phyloP scores from a whole-genome alignment of 2,888 invertebrate genomes.

The Melinaea marsaeus region DNA sequence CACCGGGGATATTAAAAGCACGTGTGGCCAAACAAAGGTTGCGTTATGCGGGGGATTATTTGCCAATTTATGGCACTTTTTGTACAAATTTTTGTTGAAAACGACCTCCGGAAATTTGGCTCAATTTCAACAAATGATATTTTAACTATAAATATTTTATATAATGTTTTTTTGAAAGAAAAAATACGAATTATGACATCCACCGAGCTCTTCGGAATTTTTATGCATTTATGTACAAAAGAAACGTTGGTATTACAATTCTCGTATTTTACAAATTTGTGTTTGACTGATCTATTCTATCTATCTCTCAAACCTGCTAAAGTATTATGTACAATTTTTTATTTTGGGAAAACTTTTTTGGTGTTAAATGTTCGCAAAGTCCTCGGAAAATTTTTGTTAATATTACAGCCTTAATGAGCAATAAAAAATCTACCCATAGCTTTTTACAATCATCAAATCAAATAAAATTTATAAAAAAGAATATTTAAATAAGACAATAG shows the following conservation, averaged over 20 bases:
- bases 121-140: constrained; percentile 76
- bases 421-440: no score
- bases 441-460: no score
- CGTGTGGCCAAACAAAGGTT: constrained; percentile 79
- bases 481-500: no score
- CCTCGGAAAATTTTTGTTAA: no score
- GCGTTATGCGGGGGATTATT: constrained; percentile 78
- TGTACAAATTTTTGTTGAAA: constrained; percentile 71
- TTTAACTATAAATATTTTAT: constrained; percentile 72
- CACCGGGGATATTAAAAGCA: constrained; percentile 73
- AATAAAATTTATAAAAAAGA: no score
- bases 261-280: not conserved
- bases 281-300: no score
- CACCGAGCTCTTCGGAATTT: constrained; percentile 53
- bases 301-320: no score
- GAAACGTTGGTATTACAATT: not conserved
- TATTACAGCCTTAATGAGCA: no score
- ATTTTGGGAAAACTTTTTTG: no score
- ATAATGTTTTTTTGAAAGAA: constrained; percentile 58
- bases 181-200: constrained; percentile 47
- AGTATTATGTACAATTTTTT: no score
- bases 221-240: constrained; percentile 15
- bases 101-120: constrained; percentile 75
- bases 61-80: constrained; percentile 78
- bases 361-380: no score